Base-by-base conservation (phyloP, 2,113 vertebrate species). In the Pachycephala philippinensis region DNA sequence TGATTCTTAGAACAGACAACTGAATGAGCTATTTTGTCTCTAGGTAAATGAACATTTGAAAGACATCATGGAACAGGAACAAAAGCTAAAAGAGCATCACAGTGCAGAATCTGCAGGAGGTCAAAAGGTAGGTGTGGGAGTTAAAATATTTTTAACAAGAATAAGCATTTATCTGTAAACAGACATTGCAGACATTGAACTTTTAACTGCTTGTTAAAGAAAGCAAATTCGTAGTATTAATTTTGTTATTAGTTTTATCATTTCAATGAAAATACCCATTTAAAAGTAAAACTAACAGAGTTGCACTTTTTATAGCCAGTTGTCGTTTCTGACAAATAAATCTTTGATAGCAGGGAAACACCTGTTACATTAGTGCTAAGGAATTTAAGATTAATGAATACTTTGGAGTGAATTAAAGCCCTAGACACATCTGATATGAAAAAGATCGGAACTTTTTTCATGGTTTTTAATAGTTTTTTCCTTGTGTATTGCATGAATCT, bases 41-140 rank as follows among this genome's bases (percentile, higher is more conserved):
- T 90, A 99, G 99, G 98, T 99, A 56, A 99, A 99, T 65, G 99
- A 99, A 87, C 99, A 99, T 93, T 98, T 99, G 95, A 99, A 99
- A 97, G 99, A 99, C 81, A 98, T 99, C 69, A 97, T 99, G 97
- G 98, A 98, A 77, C 99, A 99, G 79, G 99, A 99, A 61, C 99
- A 99, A 93, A 99, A 98, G 91, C 90, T 98, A 80, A 99, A 98
- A 92, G 99, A 99, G 65, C 98, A 97, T 28, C 98, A 98, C 83
- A 89, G 95, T 44, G 42, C 97, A 21, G 99, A 99, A 86, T 95
- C 98, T 84, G 96, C 98, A 65, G 99, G 98, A 93, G 98, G 98
- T 96, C 99, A 99, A 79, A 99, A 99, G 99, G 99, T 99, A 98
- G 47, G 98, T 86, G 23, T 45, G 40, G 17, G 27, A 71, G 60